Evolutionary conservation across 53 echinoderm and acorn worm species (phyloP).

Genomic region (Zoroaster sp.): DNA sequence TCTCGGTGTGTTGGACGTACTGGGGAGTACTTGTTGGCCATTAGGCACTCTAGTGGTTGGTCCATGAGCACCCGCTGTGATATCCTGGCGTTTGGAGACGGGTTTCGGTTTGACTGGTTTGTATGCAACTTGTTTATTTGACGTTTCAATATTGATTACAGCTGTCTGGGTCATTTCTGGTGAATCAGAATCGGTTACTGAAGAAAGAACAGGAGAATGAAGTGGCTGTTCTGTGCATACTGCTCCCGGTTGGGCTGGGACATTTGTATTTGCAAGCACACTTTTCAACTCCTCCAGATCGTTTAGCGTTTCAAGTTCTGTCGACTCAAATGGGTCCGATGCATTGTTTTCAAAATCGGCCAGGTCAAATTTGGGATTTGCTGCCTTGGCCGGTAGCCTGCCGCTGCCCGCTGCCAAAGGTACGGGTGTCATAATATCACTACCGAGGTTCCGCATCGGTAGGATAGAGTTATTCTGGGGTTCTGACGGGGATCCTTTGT

Average conservation of each 20-base stretch:
- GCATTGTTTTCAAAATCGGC: conserved; percentile 85
- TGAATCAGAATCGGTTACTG: conserved; percentile 4
- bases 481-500: conserved; percentile 10
- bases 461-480: neutral
- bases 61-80: neutral
- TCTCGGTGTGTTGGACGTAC: neutral
- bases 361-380: conserved; percentile 51
- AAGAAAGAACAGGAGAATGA: neutral
- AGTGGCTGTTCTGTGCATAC: conserved; percentile 16
- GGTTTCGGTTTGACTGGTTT: conserved; percentile 35
- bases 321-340: conserved; percentile 91
- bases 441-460: conserved; percentile 41
- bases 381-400: neutral
- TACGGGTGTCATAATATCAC: conserved; percentile 47
- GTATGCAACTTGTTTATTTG: conserved; percentile 19
- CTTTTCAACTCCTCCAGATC: conserved; percentile 92
- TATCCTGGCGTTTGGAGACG: neutral
- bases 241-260: conserved; percentile 5
- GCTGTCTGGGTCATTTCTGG: neutral
- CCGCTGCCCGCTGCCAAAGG: conserved; percentile 20
- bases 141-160: conserved; percentile 31
- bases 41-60: conserved; percentile 20
- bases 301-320: conserved; percentile 91
- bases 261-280: conserved; percentile 66
- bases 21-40: neutral